Evolutionary conservation across 2,113 vertebrate genomes (phyloP), one percentile per base, ranked within the genome.

Genomic region (Pollachius pollachius): DNA sequence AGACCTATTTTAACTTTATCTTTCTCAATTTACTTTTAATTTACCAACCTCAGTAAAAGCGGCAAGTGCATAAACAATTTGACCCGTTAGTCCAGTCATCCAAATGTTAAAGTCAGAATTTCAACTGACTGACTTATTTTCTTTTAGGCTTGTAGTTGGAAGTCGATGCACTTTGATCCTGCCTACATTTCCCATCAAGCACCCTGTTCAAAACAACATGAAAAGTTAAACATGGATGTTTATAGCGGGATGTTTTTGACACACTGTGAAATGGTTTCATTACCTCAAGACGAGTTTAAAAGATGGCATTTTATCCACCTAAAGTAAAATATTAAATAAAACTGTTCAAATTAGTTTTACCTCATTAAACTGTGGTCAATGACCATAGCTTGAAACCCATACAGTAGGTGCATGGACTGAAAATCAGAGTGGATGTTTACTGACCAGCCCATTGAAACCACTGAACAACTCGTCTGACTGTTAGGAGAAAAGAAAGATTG

Each of bases 401-500:
- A 75, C 63, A 21, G 25, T 37, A 60, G 41, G 41, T 48, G 41
- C 9, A 48, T 48, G 61, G 68, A 76, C 66, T 74, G 70, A 71
- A 82, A 71, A 67, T 62, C 67, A 76, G 70, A 75, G 64, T 68
- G 70, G 67, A 73, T 75, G 79, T 77, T 80, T 81, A 87, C 84
- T 67, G 67, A 41, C 75, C 83, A 79, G 30, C 70, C 80, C 75
- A 72, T 64, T 69, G 61, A 77, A 23, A 23, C 23, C 23, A 23
- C 3, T 23, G 23, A 23, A 66, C 74, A 73, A 60, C 67, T 65
- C 58, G 71, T 79, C 69, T 75, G 62, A 79, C 52, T 73, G 59
- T 70, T n/a, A 78, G 83, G 74, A 65, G 81, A 72, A 84, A 77
- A 84, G 73, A 85, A 65, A 62, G 75, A 83, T 82, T 76, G 75